phyloP scores from a whole-genome alignment of 2,113 vertebrate genomes.

The Platysteira castanea region DNA sequence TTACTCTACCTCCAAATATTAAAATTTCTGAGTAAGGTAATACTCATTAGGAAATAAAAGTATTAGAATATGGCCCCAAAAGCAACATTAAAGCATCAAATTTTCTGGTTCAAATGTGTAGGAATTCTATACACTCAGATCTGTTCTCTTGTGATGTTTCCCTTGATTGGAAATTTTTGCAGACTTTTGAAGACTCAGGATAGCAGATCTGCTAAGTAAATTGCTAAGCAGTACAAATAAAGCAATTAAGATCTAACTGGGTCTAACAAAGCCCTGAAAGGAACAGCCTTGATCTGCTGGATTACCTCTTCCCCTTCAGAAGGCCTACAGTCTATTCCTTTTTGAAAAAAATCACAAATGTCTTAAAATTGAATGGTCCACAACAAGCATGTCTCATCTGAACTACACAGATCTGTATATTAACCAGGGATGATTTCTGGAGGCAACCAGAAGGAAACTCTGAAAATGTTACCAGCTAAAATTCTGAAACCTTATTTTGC shows the following conservation, averaged over 20 bases:
- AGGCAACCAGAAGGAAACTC: neutral
- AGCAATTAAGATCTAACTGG: neutral
- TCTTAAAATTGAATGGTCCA: neutral
- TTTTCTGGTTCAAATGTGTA: neutral
- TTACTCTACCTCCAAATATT: neutral
- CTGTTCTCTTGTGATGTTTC: neutral
- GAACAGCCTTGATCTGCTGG: neutral
- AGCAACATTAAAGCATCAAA: neutral
- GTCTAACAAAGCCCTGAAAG: neutral
- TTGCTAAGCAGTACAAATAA: neutral
- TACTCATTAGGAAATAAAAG: neutral
- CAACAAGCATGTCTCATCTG: neutral
- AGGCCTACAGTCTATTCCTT: neutral
- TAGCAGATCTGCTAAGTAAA: neutral
- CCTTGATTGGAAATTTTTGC: neutral
- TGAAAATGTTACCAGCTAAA: neutral
- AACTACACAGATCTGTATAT: neutral
- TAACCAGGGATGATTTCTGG: neutral
- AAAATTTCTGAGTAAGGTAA: neutral
- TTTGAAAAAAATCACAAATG: neutral
- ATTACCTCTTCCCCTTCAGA: neutral
- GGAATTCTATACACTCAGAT: neutral
- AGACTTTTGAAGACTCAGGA: neutral
- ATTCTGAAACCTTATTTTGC: neutral
- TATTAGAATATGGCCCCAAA: neutral